These are phyloP conservation scores for Dastarcus helophoroides DNA, from an alignment of 2,888 invertebrate species.

Conservation along the genomic window DNA sequence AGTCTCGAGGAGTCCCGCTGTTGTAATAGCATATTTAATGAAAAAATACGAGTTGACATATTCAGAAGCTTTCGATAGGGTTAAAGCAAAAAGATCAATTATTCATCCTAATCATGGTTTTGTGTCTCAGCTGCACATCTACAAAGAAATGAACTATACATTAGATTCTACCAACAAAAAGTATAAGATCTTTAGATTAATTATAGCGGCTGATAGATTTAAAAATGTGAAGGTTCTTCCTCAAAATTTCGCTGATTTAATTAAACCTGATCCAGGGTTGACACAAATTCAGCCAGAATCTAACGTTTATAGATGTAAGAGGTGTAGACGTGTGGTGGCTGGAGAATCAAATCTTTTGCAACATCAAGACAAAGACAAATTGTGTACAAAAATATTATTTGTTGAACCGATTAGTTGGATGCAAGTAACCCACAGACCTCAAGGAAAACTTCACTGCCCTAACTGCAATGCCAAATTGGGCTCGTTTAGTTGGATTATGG, in stretches of 20 bases:
- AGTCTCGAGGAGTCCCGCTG: conserved; percentile 78
- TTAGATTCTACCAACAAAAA: conserved; percentile 58
- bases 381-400: conserved; percentile 68
- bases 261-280: conserved; percentile 70
- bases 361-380: conserved; percentile 41
- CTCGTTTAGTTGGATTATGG: conserved; percentile 84
- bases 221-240: conserved; percentile 77
- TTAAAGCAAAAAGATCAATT: conserved; percentile 58
- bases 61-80: conserved; percentile 56
- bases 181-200: conserved; percentile 63
- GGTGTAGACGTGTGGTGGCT: conserved; percentile 72
- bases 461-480: conserved; percentile 78
- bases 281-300: conserved; percentile 63
- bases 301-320: conserved; percentile 71
- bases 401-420: conserved; percentile 88
- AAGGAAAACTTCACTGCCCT: conserved; percentile 79
- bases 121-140: conserved; percentile 64
- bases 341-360: conserved; percentile 66
- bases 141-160: conserved; percentile 62
- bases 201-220: conserved; percentile 69
- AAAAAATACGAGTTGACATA: conserved; percentile 65
- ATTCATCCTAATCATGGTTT: conserved; percentile 76
- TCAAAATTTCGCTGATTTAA: conserved; percentile 61
- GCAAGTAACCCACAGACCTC: conserved; percentile 56
- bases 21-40: conserved; percentile 83